phyloP scores from a whole-genome alignment of 2,113 vertebrate genomes.

The Laticauda laticaudata region DNA sequence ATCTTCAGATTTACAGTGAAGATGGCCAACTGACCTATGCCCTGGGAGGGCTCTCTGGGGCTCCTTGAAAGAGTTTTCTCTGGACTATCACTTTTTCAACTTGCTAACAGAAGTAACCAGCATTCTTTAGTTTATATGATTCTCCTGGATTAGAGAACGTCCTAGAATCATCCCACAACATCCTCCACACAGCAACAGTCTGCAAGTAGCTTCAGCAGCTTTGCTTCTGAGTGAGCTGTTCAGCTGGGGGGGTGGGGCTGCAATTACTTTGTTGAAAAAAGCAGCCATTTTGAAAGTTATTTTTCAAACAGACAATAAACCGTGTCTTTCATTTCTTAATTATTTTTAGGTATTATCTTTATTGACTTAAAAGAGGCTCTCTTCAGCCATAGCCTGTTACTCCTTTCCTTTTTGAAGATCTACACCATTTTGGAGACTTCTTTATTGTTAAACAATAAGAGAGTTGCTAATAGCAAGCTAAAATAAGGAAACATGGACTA shows the following conservation, averaged over 20 bases:
- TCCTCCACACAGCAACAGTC: background rate
- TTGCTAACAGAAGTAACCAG: background rate
- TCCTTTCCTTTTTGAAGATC: background rate
- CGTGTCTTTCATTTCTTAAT: background rate
- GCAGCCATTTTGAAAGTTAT: background rate
- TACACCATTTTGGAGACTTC: background rate
- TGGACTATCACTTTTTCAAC: background rate
- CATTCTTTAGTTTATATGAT: background rate
- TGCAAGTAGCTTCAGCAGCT: background rate
- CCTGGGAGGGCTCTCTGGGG: background rate
- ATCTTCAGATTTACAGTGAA: background rate
- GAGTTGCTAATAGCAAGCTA: background rate
- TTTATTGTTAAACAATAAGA: background rate
- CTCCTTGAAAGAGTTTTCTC: background rate
- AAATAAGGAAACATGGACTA: background rate
- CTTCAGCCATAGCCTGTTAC: background rate
- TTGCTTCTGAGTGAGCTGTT: background rate
- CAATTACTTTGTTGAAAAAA: background rate
- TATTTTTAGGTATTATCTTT: background rate
- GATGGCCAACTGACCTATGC: background rate
- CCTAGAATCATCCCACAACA: background rate
- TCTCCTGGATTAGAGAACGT: background rate
- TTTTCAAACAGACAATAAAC: background rate
- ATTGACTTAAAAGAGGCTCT: background rate
- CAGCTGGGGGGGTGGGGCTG: background rate